Evolutionary conservation across 2,113 vertebrate genomes (phyloP).

Genomic region (Emydocephalus ijimae): DNA sequence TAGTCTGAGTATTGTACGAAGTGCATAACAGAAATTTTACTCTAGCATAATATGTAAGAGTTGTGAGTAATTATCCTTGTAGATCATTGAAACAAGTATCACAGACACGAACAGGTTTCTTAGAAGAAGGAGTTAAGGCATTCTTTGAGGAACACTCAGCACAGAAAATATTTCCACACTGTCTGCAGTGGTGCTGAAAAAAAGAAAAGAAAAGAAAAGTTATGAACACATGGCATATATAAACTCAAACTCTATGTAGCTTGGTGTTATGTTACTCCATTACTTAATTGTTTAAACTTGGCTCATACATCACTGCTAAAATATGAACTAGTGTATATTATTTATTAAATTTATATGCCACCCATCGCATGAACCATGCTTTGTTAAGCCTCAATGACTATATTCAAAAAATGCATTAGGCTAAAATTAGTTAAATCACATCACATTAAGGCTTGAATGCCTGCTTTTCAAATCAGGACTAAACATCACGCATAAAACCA

Average conservation of each 20-base stretch:
- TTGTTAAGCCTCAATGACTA: background rate
- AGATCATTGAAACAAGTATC: slow-evolving; percentile 92
- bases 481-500: background rate
- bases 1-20: slow-evolving; percentile 72
- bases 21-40: slow-evolving; percentile 79
- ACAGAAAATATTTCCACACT: slow-evolving; percentile 98
- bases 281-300: background rate
- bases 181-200: slow-evolving; percentile 94
- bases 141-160: slow-evolving; percentile 90
- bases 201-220: slow-evolving; percentile 41
- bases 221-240: rapidly evolving
- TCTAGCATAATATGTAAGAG: slow-evolving; percentile 60
- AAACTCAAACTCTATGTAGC: background rate
- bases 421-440: background rate
- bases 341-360: background rate
- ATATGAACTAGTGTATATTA: background rate
- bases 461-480: background rate
- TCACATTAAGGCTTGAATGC: background rate
- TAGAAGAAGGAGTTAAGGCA: slow-evolving; percentile 94
- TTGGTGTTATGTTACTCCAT: background rate
- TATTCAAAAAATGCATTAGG: background rate
- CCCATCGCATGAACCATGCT: background rate
- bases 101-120: slow-evolving; percentile 96
- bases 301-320: background rate
- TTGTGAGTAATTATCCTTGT: slow-evolving; percentile 78